Base-by-base conservation (phyloP, 2,888 invertebrate species). In the Argynnis bischoffii region DNA sequence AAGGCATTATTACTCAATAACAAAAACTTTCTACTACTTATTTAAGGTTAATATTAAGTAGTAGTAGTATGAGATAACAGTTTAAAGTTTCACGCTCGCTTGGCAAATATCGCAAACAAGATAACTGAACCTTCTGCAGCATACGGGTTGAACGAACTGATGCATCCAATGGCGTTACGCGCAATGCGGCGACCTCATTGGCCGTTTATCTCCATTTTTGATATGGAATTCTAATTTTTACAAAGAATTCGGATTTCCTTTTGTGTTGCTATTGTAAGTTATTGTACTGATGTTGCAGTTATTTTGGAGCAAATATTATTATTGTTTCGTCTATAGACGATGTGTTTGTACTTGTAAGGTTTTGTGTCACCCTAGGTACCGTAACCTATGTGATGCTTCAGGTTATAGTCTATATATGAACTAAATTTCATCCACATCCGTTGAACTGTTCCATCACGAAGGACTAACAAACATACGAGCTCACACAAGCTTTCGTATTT, bases 111-210 rank as follows among this genome's bases (percentile, higher is more conserved):
- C 51, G 46, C 64, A 63, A 64, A 67, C 57, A 64, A 67, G 57
- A 57, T 63, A 50, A 54, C 14, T 66, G 54, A 66, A 50, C 60
- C 59, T 50, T 18, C 61, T 61, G 54, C 64, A 66, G 60, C 71
- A 67, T 67, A 67, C 77, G 80, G 84, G 88, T 85, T 88, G 84
- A 88, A 87, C 77, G 88, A 86, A 85, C 88, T 76, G 77, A 66
- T 66, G 72, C 74, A 75, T 68, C 68, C 71, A 57, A 69, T 65
- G 60, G 66, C 60, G 72, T 78, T 72, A 82, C 89, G 88, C 90
- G 90, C 90, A 90, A 79, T 90, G 90, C 89, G 90, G 81, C 85
- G 89, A 82, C 88, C 89, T 79, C 84, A 81, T 86, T 87, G 86
- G 82, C 51, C 63, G 50, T 69, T n/a, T 59, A 72, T 66, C 57